Percentiles rank a stretch among this genome's conserved stretches.
phyloP scores from a whole-genome alignment of 35 echinoderm and acorn worm genomes.

The Ophioderma brevispina region DNA sequence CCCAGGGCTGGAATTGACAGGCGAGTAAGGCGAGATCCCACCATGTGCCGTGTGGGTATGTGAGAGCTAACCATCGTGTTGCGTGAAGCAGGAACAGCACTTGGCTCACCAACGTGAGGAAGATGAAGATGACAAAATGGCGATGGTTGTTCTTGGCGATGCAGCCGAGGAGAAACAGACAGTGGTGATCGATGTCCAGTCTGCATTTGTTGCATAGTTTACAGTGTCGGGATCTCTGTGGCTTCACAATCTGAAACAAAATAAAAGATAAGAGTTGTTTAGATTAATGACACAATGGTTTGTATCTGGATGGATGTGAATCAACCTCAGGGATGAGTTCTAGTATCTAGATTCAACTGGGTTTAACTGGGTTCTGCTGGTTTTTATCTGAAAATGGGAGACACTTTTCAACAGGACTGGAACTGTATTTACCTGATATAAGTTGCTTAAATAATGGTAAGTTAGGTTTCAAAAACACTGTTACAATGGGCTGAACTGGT shows the following conservation, averaged over 20 bases:
- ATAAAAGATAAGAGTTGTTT: too few species aligned
- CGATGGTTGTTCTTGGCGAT: constrained; percentile 89
- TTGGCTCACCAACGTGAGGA: constrained; percentile 26
- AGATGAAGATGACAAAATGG: constrained; percentile 69
- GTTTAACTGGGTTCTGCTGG: too few species aligned
- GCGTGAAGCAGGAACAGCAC: constrained; percentile 50
- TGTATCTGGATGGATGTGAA: too few species aligned
- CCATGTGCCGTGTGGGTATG: constrained; percentile 42
- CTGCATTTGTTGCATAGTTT: constrained; percentile 86
- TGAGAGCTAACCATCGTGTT: constrained; percentile 34
- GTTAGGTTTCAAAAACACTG: too few species aligned
- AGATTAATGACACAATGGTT: too few species aligned
- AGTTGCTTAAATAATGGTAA: too few species aligned
- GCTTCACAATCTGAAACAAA: constrained; percentile 57
- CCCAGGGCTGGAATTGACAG: constrained; percentile 58
- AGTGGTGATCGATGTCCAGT: constrained; percentile 84
- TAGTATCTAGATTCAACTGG: too few species aligned
- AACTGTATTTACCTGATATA: too few species aligned
- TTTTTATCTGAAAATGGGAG: too few species aligned
- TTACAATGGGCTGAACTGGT: too few species aligned
- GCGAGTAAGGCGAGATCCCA: constrained; percentile 2
- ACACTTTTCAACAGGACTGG: too few species aligned
- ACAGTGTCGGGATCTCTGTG: constrained; percentile 70
- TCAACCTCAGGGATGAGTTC: too few species aligned
- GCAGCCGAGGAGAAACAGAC: constrained; percentile 83